These are phyloP conservation scores for Paelopatides confundens DNA, from an alignment of 53 echinoderm and acorn worm species.

Conservation along the genomic window DNA sequence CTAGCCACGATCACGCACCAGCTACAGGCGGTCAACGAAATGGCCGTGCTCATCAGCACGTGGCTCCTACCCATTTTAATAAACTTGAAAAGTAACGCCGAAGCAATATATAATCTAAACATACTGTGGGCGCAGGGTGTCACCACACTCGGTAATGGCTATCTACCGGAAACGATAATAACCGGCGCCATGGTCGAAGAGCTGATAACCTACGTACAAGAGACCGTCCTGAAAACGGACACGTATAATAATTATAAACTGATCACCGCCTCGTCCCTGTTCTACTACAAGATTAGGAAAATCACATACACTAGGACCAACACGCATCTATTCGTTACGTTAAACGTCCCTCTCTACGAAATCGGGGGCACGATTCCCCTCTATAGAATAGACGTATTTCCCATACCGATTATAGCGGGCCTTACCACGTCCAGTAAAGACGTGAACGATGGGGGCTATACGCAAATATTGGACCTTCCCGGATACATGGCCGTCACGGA, in stretches of 20 bases:
- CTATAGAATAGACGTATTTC: not conserved
- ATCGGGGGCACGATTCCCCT: not conserved
- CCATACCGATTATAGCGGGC: not conserved
- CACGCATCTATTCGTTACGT: not conserved
- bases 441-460: not conserved
- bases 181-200: not conserved
- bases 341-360: not conserved
- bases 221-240: not conserved
- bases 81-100: not conserved
- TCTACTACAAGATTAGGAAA: not conserved
- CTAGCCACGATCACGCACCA: not conserved
- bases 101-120: not conserved
- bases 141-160: not conserved
- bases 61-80: not conserved
- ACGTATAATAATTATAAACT: not conserved
- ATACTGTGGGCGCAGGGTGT: not conserved
- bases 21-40: not conserved
- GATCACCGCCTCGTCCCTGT: not conserved
- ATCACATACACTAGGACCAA: not conserved
- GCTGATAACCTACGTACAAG: not conserved
- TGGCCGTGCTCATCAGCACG: not conserved
- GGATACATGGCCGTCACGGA: not conserved
- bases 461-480: not conserved
- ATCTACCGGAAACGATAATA: not conserved
- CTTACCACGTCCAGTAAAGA: not conserved